Base-by-base conservation (phyloP, 2,888 invertebrate genomes). In the Gerris lacustris region DNA sequence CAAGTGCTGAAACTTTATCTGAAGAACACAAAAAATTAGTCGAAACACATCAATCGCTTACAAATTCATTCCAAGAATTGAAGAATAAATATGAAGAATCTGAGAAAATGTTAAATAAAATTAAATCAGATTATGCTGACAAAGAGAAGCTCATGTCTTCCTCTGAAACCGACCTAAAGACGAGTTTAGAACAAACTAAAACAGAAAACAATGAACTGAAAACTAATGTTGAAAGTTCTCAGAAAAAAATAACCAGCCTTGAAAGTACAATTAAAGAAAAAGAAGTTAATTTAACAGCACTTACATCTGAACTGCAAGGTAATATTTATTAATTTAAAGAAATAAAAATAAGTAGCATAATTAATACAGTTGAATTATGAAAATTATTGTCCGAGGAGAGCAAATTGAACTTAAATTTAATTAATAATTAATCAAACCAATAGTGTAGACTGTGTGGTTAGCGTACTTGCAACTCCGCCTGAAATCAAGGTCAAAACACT, bases 51-150 rank as follows among this genome's bases (percentile, higher is more conserved):
- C 81, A 82, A 75, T 81, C 82, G 77, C 62, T 62, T 1, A 62
- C n/a, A n/a, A n/a, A 62, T 62, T n/a, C 15, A n/a, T 80, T 82
- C 66, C 76, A 81, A 64, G 83, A 85, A 76, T 77, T 83, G 69
- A 82, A 82, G 75, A 80, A 79, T 70, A 81, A 81, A 74, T 82
- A 83, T 75, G 77, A 76, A 68, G 80, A 81, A 70, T 79, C 82
- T 74, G 82, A 82, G 77, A 81, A 80, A 73, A 81, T 82, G 78
- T 76, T 82, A 68, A 44, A 43, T 68, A 70, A 74, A 69, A 68
- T 15, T 44, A 66, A 73, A 15, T 69, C 72, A 17, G 71, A 72
- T 9, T 55, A 7, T 55, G 9, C 6, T n/a, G 55, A 55, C 11
- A 55, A 55, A 15, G 55, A 55, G 15, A 15, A 11, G 15, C 11